Evolutionary conservation across 2,113 vertebrate species (phyloP), one percentile per base, ranked within the genome.

Genomic region (Ciconia stormi): DNA sequence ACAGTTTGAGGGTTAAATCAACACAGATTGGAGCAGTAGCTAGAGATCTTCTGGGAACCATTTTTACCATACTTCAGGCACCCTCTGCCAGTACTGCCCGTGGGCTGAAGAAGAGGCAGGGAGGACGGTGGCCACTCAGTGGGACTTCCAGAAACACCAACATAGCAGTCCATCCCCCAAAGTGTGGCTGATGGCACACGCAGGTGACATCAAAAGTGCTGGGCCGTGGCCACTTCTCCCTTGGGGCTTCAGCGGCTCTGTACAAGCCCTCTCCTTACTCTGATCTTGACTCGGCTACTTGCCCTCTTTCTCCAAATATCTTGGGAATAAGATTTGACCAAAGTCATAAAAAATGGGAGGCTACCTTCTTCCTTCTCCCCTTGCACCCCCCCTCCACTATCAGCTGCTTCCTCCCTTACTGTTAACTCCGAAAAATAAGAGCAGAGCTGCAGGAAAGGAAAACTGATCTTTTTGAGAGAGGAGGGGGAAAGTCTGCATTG

Each of bases 301-400:
- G 27, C 6, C 12, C 34, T 70, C 23, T 78, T 89, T 74, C 36
- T 89, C 50, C 10, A 2, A 58, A 62, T 23, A 11, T 58, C 27
- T 66, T 46, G n/a, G 36, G 42, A 87, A 49, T 53, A 61, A 11
- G 7, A 78, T 30, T 62, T 66, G 27, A 81, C 21, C 27, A 73
- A 56, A 92, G 53, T 44, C 12, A 58, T 18, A 46, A 40, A 65
- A 83, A 87, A 42, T 3, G 9, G 23, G 63, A 80, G 58, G 44
- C 40, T 81, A 40, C 13, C 20, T 76, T 89, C 79, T 88, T 88
- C 44, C 40, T 80, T 63, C 49, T 81, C 21, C 27, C 46, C 53
- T 82, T 61, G 19, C 27, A n/a, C 11, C 9, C 19, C 25, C 5
- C 5, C 18, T 34, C n/a, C 0, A 0, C 46, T 63, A 47, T 66